These are phyloP conservation scores for Micronycteris hirsuta DNA, from an alignment of 2,113 vertebrate genomes.

Conservation along the genomic window DNA sequence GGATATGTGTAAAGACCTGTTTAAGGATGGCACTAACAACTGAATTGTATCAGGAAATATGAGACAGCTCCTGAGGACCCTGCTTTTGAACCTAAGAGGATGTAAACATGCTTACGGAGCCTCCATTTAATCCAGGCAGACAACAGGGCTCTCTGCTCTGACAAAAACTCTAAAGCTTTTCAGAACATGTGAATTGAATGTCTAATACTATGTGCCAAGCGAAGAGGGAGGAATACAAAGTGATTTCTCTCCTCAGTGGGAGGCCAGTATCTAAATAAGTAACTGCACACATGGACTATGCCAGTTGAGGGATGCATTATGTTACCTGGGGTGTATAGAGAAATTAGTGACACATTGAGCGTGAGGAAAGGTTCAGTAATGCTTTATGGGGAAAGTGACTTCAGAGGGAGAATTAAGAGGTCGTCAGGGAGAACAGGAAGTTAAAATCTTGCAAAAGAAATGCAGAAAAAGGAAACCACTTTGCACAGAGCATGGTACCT, in stretches of 20 bases:
- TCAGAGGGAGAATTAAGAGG: background rate
- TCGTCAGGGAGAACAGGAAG: background rate
- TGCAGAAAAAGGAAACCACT: background rate
- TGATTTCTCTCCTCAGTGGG: conserved; percentile 25
- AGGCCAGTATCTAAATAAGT: conserved; percentile 32
- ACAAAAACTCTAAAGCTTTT: background rate
- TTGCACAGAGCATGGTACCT: background rate
- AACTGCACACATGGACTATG: background rate
- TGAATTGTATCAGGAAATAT: background rate
- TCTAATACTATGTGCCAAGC: background rate
- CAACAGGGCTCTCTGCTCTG: background rate
- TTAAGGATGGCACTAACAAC: background rate
- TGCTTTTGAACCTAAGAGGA: background rate
- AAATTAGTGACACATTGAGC: background rate
- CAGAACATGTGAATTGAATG: background rate
- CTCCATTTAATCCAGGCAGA: background rate
- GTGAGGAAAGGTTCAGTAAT: background rate
- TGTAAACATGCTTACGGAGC: background rate
- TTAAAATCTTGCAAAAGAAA: background rate
- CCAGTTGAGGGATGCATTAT: conserved; percentile 4
- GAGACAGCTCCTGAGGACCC: background rate
- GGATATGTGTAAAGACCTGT: background rate
- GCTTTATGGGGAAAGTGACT: background rate
- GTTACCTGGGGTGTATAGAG: background rate
- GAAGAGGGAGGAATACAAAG: conserved; percentile 6